phyloP scores from a whole-genome alignment of 2,113 vertebrate species.

The Phrynosoma platyrhinos region DNA sequence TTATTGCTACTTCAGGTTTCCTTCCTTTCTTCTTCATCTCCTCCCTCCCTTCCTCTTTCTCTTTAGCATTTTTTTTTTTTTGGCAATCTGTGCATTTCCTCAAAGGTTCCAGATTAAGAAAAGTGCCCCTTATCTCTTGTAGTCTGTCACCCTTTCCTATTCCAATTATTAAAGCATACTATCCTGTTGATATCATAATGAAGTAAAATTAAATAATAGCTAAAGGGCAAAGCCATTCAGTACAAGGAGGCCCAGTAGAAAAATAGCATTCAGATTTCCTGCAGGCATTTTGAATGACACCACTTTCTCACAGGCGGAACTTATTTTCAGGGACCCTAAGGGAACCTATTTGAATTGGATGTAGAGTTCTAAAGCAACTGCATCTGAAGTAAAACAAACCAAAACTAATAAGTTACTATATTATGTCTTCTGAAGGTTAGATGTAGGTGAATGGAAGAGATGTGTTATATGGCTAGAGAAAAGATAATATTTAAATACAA shows the following conservation, averaged over 20 bases:
- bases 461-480: not conserved
- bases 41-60: too few species aligned
- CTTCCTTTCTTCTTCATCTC: too few species aligned
- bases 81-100: too few species aligned
- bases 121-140: too few species aligned
- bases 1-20: too few species aligned
- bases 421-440: not conserved
- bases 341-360: not conserved
- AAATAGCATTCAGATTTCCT: slow-evolving; percentile 4
- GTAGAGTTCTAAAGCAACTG: not conserved
- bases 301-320: not conserved
- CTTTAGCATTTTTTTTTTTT: too few species aligned
- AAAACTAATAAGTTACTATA: not conserved
- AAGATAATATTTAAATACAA: too few species aligned
- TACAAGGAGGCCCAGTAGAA: not conserved
- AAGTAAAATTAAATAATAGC: not conserved
- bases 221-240: slow-evolving; percentile 14
- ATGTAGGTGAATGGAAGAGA: not conserved
- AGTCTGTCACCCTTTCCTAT: too few species aligned
- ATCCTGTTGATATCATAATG: not conserved
- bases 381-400: too few species aligned
- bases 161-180: not conserved
- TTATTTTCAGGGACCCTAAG: not conserved
- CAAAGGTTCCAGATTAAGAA: too few species aligned
- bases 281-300: not conserved